Evolutionary conservation across 2,888 invertebrate species (phyloP).

Genomic region (Torymus aiolomorphi): DNA sequence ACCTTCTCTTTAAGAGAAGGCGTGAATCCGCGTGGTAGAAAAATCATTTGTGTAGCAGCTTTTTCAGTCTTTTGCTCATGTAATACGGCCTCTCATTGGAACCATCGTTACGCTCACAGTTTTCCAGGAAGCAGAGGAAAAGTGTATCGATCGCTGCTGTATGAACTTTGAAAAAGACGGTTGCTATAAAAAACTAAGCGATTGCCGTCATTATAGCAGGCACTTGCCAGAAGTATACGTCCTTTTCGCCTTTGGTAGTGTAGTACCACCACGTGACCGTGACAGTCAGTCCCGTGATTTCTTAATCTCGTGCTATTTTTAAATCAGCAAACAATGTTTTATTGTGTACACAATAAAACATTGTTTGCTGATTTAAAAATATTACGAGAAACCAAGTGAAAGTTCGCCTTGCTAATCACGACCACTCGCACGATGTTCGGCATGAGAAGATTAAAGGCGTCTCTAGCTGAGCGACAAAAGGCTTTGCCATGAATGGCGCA

Average conservation of each 20-base stretch:
- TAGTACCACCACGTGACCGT: constrained; percentile 83
- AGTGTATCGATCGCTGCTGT: constrained; percentile 98
- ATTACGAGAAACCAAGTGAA: neutral
- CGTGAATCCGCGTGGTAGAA: constrained; percentile 19
- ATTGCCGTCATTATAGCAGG: constrained; percentile 90
- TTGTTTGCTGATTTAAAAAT: neutral
- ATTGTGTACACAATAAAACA: constrained; percentile 75
- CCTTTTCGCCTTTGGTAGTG: constrained; percentile 77
- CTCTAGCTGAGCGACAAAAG: constrained; percentile 92
- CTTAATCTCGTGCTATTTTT: no score
- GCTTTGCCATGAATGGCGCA: constrained; percentile 95
- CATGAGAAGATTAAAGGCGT: constrained; percentile 92
- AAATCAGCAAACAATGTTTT: no score
- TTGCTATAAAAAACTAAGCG: constrained; percentile 90
- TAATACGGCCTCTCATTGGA: constrained; percentile 92
- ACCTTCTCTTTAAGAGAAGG: constrained; percentile 39
- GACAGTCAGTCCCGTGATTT: constrained; percentile 88
- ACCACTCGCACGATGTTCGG: constrained; percentile 88
- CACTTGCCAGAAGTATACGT: constrained; percentile 85
- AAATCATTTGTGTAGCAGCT: constrained; percentile 86
- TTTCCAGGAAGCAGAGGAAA: constrained; percentile 97
- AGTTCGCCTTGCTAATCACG: constrained; percentile 85
- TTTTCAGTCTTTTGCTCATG: constrained; percentile 95
- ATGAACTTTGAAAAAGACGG: constrained; percentile 95
- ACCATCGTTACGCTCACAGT: constrained; percentile 96